Evolutionary conservation across 2,888 invertebrate genomes (phyloP).

Genomic region (Taenaris catops): DNA sequence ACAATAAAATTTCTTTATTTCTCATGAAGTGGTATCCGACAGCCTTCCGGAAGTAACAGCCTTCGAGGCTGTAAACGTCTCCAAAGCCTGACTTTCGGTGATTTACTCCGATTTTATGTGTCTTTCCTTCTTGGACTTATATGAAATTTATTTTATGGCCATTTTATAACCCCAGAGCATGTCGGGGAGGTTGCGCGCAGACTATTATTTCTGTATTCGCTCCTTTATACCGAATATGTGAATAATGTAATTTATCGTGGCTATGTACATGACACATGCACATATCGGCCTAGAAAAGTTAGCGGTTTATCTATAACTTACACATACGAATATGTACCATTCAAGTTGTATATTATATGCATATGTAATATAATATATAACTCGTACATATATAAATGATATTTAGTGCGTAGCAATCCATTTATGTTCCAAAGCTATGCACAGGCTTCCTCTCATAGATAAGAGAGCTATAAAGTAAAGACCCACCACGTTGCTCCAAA

Average conservation of each 20-base stretch:
- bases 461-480: too few relatives aligned
- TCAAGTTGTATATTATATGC: too few relatives aligned
- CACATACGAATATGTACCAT: neutral
- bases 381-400: too few relatives aligned
- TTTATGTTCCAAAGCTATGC: too few relatives aligned
- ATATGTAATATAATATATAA: too few relatives aligned
- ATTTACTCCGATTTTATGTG: constrained; percentile 78
- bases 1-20: constrained; percentile 40
- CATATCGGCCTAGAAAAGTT: too few relatives aligned
- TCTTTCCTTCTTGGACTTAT: constrained; percentile 66
- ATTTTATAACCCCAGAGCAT: constrained; percentile 66
- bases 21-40: constrained; percentile 50
- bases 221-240: constrained; percentile 8
- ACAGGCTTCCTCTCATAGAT: too few relatives aligned
- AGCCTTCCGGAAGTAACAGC: constrained; percentile 66
- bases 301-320: too few relatives aligned
- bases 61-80: constrained; percentile 72
- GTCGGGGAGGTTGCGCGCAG: constrained; percentile 41
- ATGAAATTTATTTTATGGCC: constrained; percentile 73
- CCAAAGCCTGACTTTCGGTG: constrained; percentile 71
- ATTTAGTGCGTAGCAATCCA: too few relatives aligned
- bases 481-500: too few relatives aligned
- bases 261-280: neutral
- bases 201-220: constrained; percentile 10
- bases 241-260: constrained; percentile 11